phyloP scores from a whole-genome alignment of 2,797 vertebrate genomes.

The Thaleichthys pacificus region DNA sequence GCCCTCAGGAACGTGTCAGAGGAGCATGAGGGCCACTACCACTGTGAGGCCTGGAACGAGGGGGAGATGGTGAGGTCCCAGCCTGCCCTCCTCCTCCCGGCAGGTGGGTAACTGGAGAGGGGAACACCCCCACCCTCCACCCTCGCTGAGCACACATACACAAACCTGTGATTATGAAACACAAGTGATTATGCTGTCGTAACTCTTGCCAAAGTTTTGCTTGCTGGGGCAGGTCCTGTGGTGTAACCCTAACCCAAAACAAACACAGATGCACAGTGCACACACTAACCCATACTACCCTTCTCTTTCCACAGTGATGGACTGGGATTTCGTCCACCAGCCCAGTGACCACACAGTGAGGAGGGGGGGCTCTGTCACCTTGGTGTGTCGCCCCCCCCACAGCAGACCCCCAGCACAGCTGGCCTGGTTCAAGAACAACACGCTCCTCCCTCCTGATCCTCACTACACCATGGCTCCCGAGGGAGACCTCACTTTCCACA shows the following conservation, averaged over 20 bases:
- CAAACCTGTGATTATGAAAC: too few relatives aligned
- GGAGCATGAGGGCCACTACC: constrained; percentile 73
- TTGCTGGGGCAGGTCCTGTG: background rate
- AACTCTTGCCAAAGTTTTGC: background rate
- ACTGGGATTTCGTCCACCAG: constrained; percentile 70
- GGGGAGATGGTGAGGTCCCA: constrained; percentile 63
- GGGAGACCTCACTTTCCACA: constrained; percentile 74
- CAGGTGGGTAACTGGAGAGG: constrained; percentile 57
- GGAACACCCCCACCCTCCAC: too few relatives aligned
- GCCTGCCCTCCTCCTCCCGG: constrained; percentile 65
- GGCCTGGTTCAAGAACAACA: constrained; percentile 76
- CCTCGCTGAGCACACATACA: too few relatives aligned
- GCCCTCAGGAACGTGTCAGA: constrained; percentile 68
- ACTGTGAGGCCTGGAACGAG: constrained; percentile 73
- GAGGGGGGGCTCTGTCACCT: constrained; percentile 59
- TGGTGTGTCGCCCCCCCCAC: constrained; percentile 70
- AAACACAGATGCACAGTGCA: background rate
- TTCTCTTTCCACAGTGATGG: constrained; percentile 67
- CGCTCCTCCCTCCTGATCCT: constrained; percentile 43
- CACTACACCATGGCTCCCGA: constrained; percentile 47
- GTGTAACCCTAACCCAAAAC: background rate
- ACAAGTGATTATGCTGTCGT: background rate
- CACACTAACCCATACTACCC: background rate
- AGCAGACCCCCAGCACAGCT: constrained; percentile 67
- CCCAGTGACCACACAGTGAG: constrained; percentile 65